Conservation (phyloP, 2,888 invertebrate genomes). For the Physocephala rufipes region DNA sequence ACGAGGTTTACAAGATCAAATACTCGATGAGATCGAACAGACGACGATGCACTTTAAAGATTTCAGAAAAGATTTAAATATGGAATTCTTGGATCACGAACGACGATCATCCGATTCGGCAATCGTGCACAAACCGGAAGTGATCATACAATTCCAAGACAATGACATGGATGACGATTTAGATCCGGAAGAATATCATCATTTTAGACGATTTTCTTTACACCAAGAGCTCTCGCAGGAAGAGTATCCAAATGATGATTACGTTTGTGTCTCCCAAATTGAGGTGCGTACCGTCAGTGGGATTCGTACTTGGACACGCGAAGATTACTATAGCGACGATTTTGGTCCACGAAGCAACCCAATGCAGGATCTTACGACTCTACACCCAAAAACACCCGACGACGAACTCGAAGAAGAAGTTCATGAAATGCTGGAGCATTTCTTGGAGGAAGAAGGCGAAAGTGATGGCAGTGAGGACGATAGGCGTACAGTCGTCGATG, state of each 20-base stretch:
- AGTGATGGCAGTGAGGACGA: constrained; percentile 62
- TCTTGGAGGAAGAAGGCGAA: constrained; percentile 49
- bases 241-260: constrained; percentile 60
- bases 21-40: constrained; percentile 56
- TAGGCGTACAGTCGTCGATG: constrained; percentile 62
- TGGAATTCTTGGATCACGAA: constrained; percentile 57
- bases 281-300: constrained; percentile 56
- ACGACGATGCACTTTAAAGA: constrained; percentile 56
- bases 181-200: constrained; percentile 65
- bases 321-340: constrained; percentile 55
- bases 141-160: constrained; percentile 50
- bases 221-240: constrained; percentile 60
- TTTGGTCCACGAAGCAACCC: constrained; percentile 31
- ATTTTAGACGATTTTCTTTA: constrained; percentile 61
- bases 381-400: background rate
- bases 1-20: constrained; percentile 55
- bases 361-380: background rate
- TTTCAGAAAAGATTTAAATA: constrained; percentile 55
- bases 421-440: constrained; percentile 25
- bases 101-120: constrained; percentile 63
- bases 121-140: constrained; percentile 53
- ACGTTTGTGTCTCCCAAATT: constrained; percentile 57
- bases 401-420: constrained; percentile 4
- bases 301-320: constrained; percentile 56
- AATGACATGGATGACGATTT: constrained; percentile 45